Percentiles rank a stretch among this genome's conserved stretches.
Conservation (phyloP, 2,888 invertebrate genomes). For the Ormyrus nitidulus region DNA sequence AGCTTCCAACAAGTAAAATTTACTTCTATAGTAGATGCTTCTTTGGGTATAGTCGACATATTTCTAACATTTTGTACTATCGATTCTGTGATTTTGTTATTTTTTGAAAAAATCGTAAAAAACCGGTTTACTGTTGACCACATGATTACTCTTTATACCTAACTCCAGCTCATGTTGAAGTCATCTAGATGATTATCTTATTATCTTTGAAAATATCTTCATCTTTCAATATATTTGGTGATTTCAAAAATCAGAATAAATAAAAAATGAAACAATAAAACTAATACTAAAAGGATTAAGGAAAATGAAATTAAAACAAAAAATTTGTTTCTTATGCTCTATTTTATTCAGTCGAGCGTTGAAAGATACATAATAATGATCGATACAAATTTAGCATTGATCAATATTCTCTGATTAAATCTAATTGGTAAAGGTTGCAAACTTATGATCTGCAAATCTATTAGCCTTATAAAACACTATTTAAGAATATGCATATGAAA, state of each 20-base stretch:
- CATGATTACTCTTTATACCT: constrained; percentile 24
- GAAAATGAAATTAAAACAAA: constrained; percentile 21
- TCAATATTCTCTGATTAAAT: constrained; percentile 48
- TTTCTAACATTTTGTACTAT: constrained; percentile 4
- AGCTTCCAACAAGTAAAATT: constrained; percentile 2
- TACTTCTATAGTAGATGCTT: constrained; percentile 20
- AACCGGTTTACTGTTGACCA: constrained; percentile 7
- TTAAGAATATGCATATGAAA: constrained; percentile 54
- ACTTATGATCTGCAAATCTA: constrained; percentile 54
- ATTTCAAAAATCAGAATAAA: neutral
- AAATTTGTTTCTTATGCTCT: constrained; percentile 50
- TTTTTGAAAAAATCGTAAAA: constrained; percentile 8
- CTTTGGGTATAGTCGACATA: neutral
- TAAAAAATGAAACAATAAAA: neutral
- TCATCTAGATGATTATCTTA: no score
- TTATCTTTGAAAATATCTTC: no score
- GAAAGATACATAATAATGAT: constrained; percentile 56
- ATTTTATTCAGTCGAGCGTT: constrained; percentile 58
- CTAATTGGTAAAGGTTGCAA: constrained; percentile 54
- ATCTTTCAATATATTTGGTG: neutral
- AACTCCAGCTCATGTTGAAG: neutral
- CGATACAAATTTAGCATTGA: constrained; percentile 53
- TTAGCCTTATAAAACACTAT: constrained; percentile 56
- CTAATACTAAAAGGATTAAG: constrained; percentile 4
- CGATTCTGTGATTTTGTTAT: neutral